Base-by-base conservation (phyloP, 2,888 invertebrate species). In the Drosophila paracracens region DNA sequence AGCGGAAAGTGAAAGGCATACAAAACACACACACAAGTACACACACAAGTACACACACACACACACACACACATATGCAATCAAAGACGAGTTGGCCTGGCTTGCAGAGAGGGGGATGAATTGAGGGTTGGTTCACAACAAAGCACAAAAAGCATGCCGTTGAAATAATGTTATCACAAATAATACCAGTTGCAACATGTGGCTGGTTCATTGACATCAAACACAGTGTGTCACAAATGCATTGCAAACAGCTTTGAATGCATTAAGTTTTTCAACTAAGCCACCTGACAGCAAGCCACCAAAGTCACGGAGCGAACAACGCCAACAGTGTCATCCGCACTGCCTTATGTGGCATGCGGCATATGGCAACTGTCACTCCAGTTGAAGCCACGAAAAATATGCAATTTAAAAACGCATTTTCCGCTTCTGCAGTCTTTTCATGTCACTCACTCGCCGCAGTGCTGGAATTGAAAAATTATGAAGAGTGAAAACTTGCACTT, bases 1-100 rank as follows among this genome's bases (percentile, higher is more conserved):
- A 84, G 69, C 74, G 71, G 88, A 85, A 85, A 85, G 85, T 85
- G 85, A 85, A 85, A 85, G 85, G 85, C 86, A 68, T 57, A 63
- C 62, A 69, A 61, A 59, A 54, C 53, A 61, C 46, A 62, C 27
- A 59, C 38, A 50, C 50, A 1, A 27, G 18, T 27, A 50, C 27
- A 54, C 53, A 43, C 33, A 40, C n/a, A 43, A n/a, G n/a, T n/a
- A 53, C 18, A 27, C 11, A 21, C 40, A n/a, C 29, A 50, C 38
- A 52, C 38, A 18, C 11, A 21, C 40, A n/a, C 29, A 50, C 40
- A 52, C 38, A 27, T 38, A 1, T 40, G 29, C 36, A n/a, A 48
- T 53, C 27, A 75, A 27, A 36, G 59, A 57, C 50, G 18, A 64
- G 74, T 66, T 71, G 54, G 70, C 71, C 48, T 31, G 11, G 53